A percentile compares a stretch with the other conserved stretches of the same genome.
phyloP scores from a whole-genome alignment of 2,113 vertebrate species.

The Polypterus senegalus region DNA sequence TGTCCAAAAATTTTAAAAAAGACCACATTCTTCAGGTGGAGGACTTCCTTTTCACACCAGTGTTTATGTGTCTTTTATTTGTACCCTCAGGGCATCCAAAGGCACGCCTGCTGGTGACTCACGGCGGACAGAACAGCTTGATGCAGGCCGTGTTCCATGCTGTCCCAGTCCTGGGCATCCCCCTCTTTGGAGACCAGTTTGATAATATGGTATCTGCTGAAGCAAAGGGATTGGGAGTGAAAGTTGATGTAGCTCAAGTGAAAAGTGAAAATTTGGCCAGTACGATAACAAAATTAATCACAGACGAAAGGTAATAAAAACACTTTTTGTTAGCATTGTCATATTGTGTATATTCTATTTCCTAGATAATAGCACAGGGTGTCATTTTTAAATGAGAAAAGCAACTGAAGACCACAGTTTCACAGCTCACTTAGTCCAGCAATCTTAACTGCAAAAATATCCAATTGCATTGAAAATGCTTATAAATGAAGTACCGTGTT shows the following conservation, averaged over 20 bases:
- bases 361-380: too few species aligned
- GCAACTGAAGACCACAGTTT: too few species aligned
- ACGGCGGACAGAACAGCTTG: constrained; percentile 52
- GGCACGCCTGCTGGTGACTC: constrained; percentile 44
- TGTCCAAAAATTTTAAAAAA: too few species aligned
- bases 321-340: too few species aligned
- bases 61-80: background rate
- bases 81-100: constrained; percentile 36
- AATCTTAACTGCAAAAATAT: too few species aligned
- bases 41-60: too few species aligned
- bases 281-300: constrained; percentile 36
- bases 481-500: too few species aligned
- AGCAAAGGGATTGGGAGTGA: constrained; percentile 39
- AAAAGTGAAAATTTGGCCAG: constrained; percentile 29
- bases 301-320: constrained; percentile 34
- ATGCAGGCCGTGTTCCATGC: constrained; percentile 50
- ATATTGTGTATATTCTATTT: too few species aligned
- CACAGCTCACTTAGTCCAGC: too few species aligned
- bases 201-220: constrained; percentile 42
- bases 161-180: constrained; percentile 48
- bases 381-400: too few species aligned
- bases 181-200: constrained; percentile 49
- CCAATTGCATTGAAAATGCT: too few species aligned
- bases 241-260: constrained; percentile 30
- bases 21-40: too few species aligned